Evolutionary conservation across 2,113 vertebrate genomes (phyloP).

Genomic region (Colossoma macropomum): DNA sequence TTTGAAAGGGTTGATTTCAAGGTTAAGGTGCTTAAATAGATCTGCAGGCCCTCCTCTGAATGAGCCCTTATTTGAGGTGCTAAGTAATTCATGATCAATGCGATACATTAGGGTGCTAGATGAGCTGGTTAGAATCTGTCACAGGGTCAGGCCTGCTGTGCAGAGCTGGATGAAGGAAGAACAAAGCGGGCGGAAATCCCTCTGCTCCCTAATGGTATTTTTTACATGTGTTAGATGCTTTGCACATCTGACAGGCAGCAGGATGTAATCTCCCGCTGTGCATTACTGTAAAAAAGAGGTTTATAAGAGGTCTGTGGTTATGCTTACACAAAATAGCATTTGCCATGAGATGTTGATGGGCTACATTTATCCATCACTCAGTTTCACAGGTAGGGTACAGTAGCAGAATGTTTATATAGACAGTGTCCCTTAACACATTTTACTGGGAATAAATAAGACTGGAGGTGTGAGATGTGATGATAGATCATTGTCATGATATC

Average conservation of each 20-base stretch:
- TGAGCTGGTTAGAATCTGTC: slow-evolving; percentile 32
- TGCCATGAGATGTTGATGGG: background rate
- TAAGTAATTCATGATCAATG: slow-evolving; percentile 43
- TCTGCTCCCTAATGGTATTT: slow-evolving; percentile 11
- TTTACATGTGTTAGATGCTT: background rate
- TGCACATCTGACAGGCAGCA: background rate
- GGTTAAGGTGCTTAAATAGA: slow-evolving; percentile 39
- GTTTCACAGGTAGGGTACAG: background rate
- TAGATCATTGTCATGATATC: no score
- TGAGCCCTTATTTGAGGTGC: slow-evolving; percentile 7
- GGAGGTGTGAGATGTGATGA: no score
- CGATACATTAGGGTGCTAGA: slow-evolving; percentile 27
- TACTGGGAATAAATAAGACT: no score
- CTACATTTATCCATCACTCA: background rate
- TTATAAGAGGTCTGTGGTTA: background rate
- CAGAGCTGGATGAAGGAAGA: background rate
- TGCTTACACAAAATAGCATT: background rate
- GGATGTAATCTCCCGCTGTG: background rate
- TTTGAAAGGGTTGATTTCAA: slow-evolving; percentile 48
- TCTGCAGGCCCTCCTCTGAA: slow-evolving; percentile 10
- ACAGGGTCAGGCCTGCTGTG: background rate
- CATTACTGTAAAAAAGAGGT: background rate
- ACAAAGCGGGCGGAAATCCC: background rate
- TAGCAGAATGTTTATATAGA: background rate
- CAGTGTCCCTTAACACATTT: no score